Evolutionary conservation across 1,140 invertebrate species (phyloP), one percentile per base, ranked within the genome.

Genomic region (Magallana gigas): DNA sequence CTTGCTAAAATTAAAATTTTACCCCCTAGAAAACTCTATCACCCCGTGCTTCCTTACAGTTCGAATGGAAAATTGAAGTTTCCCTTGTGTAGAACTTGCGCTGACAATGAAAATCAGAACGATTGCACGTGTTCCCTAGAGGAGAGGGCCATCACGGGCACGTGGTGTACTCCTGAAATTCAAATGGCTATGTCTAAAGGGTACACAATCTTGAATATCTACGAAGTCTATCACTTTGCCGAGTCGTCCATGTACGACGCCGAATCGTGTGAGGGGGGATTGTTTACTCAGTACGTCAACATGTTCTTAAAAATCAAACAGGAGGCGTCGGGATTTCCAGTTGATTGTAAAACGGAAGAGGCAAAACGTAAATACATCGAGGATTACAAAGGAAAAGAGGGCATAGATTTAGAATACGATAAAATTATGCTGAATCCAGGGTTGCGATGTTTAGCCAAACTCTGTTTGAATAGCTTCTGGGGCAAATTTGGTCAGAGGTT

Each of bases 171-270:
- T 56, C 80, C 85, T 6, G 87, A 88, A 88, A 56, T 88, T 5
- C 36, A 86, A 57, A 92, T 93, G 85, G 95, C 95, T 0, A 36
- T 93, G 1, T 71, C 92, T 56, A 87, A 88, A 80, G 94, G 94
- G 0, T 95, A 95, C 62, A 88, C 89, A 87, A 91, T 95, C 60
- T 3, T 93, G 6, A 84, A 93, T 14, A 90, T 95, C 14, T 92
- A 90, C 68, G 94, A 95, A 90, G 91, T 95, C 9, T 95, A 94
- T 92, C 88, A 94, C 58, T 91, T 82, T 57, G 62, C 84, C 8
- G 88, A 90, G 36, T 86, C 85, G 1, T 95, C 93, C 92, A 62
- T 89, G n/a, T 94, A 93, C 88, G 76, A 81, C 58, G 57, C 29
- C 16, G 18, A 57, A 11, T 58, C 85, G 1, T 29, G 82, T 82